These are phyloP conservation scores for Campodea augens DNA, from an alignment of 1,140 invertebrate genomes.

Conservation along the genomic window DNA sequence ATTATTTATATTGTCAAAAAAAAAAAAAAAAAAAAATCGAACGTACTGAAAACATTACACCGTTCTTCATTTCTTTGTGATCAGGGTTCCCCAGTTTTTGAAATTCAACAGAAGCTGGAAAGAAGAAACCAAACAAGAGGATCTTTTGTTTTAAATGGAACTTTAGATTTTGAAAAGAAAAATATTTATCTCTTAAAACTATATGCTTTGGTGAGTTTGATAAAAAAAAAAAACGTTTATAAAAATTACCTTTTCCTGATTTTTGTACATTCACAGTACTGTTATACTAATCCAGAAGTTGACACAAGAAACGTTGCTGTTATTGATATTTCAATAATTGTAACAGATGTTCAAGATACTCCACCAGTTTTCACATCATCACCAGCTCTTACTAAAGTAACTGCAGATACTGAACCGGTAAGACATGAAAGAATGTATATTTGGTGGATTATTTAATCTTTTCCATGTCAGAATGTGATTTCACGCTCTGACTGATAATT, in stretches of 20 bases:
- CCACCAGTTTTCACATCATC: conserved; percentile 60
- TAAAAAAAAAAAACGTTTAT: not conserved
- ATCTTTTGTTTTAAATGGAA: conserved; percentile 47
- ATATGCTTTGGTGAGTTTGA: conserved; percentile 50
- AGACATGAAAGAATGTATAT: not conserved
- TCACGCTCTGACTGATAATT: conserved; percentile 50
- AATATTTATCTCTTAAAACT: conserved; percentile 63
- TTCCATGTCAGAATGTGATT: conserved; percentile 29
- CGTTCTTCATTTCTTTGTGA: not conserved
- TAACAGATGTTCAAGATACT: conserved; percentile 68
- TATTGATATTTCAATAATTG: conserved; percentile 54
- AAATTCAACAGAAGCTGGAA: not conserved
- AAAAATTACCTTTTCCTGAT: conserved; percentile 2
- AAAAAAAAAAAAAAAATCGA: no score
- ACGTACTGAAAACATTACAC: no score
- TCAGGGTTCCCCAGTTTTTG: not conserved
- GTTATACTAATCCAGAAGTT: conserved; percentile 53
- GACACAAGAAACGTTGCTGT: conserved; percentile 70
- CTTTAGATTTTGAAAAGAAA: conserved; percentile 65
- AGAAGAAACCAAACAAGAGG: conserved; percentile 33
- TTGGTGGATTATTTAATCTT: not conserved
- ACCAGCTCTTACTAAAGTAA: conserved; percentile 53
- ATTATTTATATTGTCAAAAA: no score
- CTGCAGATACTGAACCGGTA: conserved; percentile 30
- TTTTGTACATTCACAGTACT: conserved; percentile 37